These are phyloP conservation scores for Rhynchomys soricoides DNA, from an alignment of 2,113 vertebrate genomes.

Conservation along the genomic window DNA sequence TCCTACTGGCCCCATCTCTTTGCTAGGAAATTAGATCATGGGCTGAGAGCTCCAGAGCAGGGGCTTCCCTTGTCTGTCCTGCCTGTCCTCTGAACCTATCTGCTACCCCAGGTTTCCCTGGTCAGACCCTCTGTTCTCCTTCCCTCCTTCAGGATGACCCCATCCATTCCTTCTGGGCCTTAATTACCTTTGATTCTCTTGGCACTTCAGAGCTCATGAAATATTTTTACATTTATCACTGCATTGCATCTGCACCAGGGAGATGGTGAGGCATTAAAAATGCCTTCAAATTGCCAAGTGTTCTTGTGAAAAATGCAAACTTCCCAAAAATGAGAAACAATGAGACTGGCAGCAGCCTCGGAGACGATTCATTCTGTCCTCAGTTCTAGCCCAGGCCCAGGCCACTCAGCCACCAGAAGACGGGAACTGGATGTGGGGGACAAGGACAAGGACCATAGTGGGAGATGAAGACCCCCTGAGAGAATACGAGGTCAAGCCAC, in stretches of 20 bases:
- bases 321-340: conserved; percentile 6
- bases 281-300: conserved; percentile 70
- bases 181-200: conserved; percentile 63
- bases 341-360: conserved; percentile 21
- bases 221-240: conserved; percentile 60
- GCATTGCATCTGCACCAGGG: conserved; percentile 38
- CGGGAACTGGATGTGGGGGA: accelerated
- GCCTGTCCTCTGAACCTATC: not conserved
- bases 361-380: not conserved
- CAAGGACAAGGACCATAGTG: no score
- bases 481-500: not conserved
- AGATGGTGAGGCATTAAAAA: conserved; percentile 55
- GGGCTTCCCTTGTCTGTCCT: not conserved
- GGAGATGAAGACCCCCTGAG: not conserved
- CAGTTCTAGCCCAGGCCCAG: not conserved
- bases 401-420: not conserved
- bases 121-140: not conserved
- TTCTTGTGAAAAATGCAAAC: conserved; percentile 79
- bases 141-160: not conserved
- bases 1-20: not conserved
- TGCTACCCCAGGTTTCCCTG: not conserved
- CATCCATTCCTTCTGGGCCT: not conserved
- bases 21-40: not conserved
- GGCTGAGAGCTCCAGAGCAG: not conserved
- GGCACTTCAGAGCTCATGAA: conserved; percentile 49